Percentiles rank a stretch among this genome's conserved stretches.
Evolutionary conservation across 2,797 vertebrate genomes (phyloP).

Genomic region (Lagodon rhomboides): DNA sequence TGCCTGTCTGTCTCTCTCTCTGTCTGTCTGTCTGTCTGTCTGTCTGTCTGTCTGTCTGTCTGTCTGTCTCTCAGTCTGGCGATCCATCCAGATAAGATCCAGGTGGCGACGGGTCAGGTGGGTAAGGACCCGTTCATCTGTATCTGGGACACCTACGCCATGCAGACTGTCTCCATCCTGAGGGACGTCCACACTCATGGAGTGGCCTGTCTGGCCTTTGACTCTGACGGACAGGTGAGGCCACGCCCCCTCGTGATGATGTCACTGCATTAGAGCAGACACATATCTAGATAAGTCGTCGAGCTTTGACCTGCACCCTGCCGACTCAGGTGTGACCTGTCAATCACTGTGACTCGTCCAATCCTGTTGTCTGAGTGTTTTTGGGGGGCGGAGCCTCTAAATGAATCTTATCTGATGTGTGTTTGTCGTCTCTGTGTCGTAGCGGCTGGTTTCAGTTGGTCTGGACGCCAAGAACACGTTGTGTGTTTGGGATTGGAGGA

Average conservation of each 20-base stretch:
- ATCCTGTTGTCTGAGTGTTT: too few species aligned
- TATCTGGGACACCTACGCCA: slow-evolving; percentile 93
- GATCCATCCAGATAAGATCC: slow-evolving; percentile 93
- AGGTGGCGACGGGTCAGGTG: slow-evolving; percentile 97
- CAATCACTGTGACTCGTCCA: too few species aligned
- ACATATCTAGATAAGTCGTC: too few species aligned
- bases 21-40: too few species aligned
- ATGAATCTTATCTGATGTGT: background rate
- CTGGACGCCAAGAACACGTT: slow-evolving; percentile 97
- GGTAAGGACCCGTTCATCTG: slow-evolving; percentile 96
- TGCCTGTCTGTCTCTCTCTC: too few species aligned
- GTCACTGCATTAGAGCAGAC: background rate
- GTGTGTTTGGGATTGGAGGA: slow-evolving; percentile 98
- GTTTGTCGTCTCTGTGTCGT: background rate
- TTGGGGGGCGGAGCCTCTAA: too few species aligned
- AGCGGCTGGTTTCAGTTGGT: slow-evolving; percentile 94
- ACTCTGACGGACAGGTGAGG: slow-evolving; percentile 94
- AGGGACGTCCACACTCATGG: slow-evolving; percentile 96
- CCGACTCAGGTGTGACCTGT: too few species aligned
- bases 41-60: too few species aligned
- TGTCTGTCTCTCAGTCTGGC: slow-evolving; percentile 87
- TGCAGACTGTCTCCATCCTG: slow-evolving; percentile 94
- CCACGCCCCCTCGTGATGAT: background rate
- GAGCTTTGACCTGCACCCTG: too few species aligned
- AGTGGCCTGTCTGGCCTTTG: slow-evolving; percentile 94